Conservation (phyloP, 2,113 vertebrate species). For the Alligator mississippiensis region DNA sequence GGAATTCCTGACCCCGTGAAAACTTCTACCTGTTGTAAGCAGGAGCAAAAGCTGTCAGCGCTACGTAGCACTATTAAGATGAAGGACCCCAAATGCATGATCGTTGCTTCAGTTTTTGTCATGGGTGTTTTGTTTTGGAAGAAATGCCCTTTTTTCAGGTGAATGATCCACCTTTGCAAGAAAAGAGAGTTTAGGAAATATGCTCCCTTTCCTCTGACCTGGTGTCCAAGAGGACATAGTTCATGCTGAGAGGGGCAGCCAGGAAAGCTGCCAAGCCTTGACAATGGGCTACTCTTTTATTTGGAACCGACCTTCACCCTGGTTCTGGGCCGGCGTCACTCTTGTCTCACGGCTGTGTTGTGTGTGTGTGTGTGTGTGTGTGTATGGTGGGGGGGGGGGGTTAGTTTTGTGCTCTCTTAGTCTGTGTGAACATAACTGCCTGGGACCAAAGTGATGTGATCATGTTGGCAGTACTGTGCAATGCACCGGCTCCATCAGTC, state of each 20-base stretch:
- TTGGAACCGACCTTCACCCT: not conserved
- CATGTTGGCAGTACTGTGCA: too few relatives aligned
- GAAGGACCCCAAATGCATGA: not conserved
- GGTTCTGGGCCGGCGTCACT: not conserved
- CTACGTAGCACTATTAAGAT: not conserved
- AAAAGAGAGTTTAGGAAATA: not conserved
- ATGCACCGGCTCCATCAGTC: not conserved
- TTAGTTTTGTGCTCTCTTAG: too few relatives aligned
- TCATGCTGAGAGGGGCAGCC: not conserved
- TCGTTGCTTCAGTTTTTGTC: not conserved
- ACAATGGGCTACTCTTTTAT: not conserved
- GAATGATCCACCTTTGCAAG: not conserved
- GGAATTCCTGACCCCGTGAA: not conserved
- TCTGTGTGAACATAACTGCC: too few relatives aligned
- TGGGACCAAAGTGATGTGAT: too few relatives aligned
- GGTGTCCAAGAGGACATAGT: not conserved
- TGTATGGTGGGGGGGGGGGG: too few relatives aligned
- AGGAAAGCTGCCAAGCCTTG: not conserved
- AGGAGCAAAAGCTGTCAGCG: not conserved
- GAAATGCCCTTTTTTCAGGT: fast-evolving
- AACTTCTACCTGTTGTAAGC: not conserved
- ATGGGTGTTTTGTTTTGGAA: not conserved
- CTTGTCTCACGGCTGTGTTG: not conserved
- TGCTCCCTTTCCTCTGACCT: not conserved
- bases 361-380: too few relatives aligned